Evolutionary conservation across 2,113 vertebrate genomes (phyloP).

Genomic region (Chionodraco myersi): DNA sequence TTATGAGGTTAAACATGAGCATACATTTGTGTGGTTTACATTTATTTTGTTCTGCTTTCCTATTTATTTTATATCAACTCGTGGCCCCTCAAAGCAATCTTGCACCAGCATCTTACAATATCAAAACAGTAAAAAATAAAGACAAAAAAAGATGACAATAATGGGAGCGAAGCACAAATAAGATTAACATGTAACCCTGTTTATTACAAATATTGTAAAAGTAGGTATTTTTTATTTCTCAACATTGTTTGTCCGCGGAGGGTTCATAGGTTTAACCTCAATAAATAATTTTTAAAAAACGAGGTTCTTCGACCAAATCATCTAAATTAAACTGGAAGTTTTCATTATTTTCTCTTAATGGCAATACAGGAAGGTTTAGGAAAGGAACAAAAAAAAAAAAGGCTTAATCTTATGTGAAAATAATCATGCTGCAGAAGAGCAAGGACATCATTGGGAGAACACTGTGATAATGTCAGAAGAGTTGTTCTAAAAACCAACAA

Average conservation of each 20-base stretch:
- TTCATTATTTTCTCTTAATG: background rate
- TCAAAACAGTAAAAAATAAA: background rate
- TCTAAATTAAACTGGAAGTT: background rate
- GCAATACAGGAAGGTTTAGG: background rate
- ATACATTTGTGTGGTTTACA: too few relatives aligned
- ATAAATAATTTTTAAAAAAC: slow-evolving; percentile 15
- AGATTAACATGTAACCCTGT: slow-evolving; percentile 30
- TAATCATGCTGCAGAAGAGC: background rate
- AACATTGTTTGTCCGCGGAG: background rate
- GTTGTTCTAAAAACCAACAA: slow-evolving; percentile 15
- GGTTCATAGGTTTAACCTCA: slow-evolving; percentile 6
- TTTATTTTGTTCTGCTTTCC: background rate
- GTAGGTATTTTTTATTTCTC: slow-evolving; percentile 20
- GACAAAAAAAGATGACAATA: background rate
- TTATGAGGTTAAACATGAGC: too few relatives aligned
- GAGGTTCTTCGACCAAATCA: background rate
- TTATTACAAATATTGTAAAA: slow-evolving; percentile 72
- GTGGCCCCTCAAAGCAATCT: background rate
- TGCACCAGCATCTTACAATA: background rate
- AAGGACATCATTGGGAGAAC: slow-evolving; percentile 19
- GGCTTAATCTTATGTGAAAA: background rate
- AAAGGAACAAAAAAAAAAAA: background rate
- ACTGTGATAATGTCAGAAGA: slow-evolving; percentile 5
- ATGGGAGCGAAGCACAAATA: background rate
- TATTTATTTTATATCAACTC: background rate